Percentiles rank a stretch among this genome's conserved stretches.
phyloP scores from a whole-genome alignment of 2,888 invertebrate species.

The Drosophila phalerata region DNA sequence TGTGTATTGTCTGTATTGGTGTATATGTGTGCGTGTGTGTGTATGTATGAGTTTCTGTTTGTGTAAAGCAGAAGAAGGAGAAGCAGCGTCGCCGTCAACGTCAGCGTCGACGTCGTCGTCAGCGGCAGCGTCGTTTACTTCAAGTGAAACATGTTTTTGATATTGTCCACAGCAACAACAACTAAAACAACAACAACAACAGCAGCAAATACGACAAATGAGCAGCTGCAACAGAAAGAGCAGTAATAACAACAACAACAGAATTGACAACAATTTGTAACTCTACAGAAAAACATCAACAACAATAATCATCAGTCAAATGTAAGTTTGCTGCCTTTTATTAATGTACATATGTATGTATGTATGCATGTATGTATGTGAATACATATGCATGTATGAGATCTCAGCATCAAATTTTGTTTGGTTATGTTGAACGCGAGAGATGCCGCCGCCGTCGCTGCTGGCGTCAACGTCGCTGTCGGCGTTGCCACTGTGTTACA shows the following conservation, averaged over 20 bases:
- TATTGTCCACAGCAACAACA: conserved; percentile 30
- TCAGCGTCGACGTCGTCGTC: conserved; percentile 43
- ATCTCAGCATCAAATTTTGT: conserved; percentile 63
- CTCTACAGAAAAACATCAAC: conserved; percentile 14
- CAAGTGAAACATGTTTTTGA: conserved; percentile 76
- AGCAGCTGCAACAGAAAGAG: conserved; percentile 18
- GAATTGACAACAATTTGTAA: conserved; percentile 46
- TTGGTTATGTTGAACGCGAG: conserved; percentile 70
- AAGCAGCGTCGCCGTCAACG: conserved; percentile 29
- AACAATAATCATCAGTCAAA: conserved; percentile 39
- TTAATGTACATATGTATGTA: conserved; percentile 12
- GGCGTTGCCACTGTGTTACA: conserved; percentile 64
- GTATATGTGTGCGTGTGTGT: conserved; percentile 14
- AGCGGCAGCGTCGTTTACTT: conserved; percentile 46
- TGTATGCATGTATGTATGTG: neutral
- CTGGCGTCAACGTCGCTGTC: conserved; percentile 63
- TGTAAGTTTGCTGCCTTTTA: conserved; percentile 49
- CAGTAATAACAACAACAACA: conserved; percentile 29
- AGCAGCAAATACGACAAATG: conserved; percentile 18
- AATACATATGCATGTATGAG: conserved; percentile 2
- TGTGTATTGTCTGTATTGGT: conserved; percentile 6
- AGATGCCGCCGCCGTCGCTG: conserved; percentile 38
- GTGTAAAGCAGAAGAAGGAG: conserved; percentile 50
- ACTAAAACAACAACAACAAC: conserved; percentile 26
- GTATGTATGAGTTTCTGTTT: conserved; percentile 18